These are phyloP conservation scores for Morpho deidamia DNA, from an alignment of 2,888 invertebrate species.

Conservation along the genomic window DNA sequence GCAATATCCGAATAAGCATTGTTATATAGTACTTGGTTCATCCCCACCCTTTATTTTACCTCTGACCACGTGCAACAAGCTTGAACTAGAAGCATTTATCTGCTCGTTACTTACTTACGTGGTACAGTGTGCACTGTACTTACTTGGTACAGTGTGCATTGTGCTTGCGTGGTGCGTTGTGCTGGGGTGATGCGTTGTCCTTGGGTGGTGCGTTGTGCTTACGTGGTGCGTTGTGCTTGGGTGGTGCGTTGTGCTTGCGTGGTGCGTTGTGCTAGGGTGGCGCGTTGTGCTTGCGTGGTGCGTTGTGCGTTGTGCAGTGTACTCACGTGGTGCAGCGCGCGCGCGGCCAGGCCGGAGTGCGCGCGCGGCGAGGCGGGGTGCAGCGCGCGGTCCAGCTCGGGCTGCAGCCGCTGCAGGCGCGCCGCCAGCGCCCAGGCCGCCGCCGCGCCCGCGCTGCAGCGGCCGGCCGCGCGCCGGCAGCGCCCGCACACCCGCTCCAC, in stretches of 20 bases:
- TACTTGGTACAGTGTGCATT: not conserved
- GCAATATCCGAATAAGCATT: too few relatives aligned
- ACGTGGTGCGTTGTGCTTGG: not conserved
- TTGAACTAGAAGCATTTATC: too few relatives aligned
- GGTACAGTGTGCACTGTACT: too few relatives aligned
- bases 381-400: slow-evolving; percentile 43
- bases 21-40: too few relatives aligned
- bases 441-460: slow-evolving; percentile 43
- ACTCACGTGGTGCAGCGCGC: slow-evolving; percentile 47
- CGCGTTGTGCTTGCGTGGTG: slow-evolving; percentile 38
- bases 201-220: not conserved
- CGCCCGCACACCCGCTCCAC: slow-evolving; percentile 47
- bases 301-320: slow-evolving; percentile 41
- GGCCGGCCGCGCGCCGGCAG: slow-evolving; percentile 34
- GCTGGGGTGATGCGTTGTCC: not conserved
- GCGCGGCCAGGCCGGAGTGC: slow-evolving; percentile 35
- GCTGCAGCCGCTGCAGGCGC: slow-evolving; percentile 53
- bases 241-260: not conserved
- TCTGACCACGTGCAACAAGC: too few relatives aligned
- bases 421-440: slow-evolving; percentile 58
- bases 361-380: slow-evolving; percentile 35
- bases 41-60: too few relatives aligned
- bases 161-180: not conserved
- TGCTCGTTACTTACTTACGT: too few relatives aligned
- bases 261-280: not conserved